phyloP scores from a whole-genome alignment of 2,888 invertebrate genomes.

The Eristalinus aeneus region DNA sequence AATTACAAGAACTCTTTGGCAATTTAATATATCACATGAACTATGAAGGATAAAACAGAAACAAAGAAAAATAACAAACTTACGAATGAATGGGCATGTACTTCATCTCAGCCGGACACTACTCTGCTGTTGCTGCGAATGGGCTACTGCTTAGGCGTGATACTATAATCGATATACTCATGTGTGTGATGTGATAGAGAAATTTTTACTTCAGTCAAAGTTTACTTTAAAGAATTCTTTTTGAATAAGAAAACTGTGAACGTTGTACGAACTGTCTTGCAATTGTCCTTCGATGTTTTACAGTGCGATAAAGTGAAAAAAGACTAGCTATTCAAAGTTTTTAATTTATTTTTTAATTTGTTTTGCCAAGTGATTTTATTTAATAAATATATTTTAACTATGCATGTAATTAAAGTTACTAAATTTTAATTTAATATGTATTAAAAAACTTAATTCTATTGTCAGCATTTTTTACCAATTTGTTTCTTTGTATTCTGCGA shows the following conservation, averaged over 20 bases:
- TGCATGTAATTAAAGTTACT: background rate
- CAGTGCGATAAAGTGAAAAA: constrained; percentile 17
- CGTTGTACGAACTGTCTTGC: background rate
- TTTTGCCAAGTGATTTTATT: constrained; percentile 43
- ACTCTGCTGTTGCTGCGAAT: constrained; percentile 38
- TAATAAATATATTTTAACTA: constrained; percentile 35
- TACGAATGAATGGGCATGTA: constrained; percentile 43
- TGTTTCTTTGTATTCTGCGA: background rate
- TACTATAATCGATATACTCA: constrained; percentile 34
- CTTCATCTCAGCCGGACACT: constrained; percentile 41
- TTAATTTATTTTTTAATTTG: constrained; percentile 6
- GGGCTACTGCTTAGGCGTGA: constrained; percentile 60
- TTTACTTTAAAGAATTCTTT: background rate
- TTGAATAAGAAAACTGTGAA: background rate
- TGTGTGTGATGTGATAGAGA: constrained; percentile 33
- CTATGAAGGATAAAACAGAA: constrained; percentile 4
- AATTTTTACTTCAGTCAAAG: background rate
- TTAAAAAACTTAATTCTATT: constrained; percentile 39
- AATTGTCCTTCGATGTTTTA: background rate
- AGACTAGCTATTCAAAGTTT: constrained; percentile 9
- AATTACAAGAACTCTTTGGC: too few relatives aligned
- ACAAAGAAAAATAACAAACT: constrained; percentile 38
- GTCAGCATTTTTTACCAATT: background rate
- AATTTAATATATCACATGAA: constrained; percentile 3
- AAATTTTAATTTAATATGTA: constrained; percentile 28